phyloP scores from a whole-genome alignment of 2,888 invertebrate genomes.

The Mamestra brassicae region DNA sequence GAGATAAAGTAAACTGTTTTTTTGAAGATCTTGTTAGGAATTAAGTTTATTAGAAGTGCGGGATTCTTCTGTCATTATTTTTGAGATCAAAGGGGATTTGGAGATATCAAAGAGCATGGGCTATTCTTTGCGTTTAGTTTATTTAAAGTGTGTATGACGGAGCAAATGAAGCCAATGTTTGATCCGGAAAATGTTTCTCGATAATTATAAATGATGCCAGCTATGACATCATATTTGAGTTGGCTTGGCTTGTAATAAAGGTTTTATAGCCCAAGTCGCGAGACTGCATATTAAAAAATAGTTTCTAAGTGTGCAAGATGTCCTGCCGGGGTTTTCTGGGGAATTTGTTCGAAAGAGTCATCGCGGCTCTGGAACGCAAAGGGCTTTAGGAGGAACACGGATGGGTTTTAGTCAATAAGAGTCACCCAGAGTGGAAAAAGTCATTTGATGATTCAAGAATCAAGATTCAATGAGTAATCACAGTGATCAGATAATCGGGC shows the following conservation, averaged over 20 bases:
- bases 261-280: background rate
- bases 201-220: background rate
- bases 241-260: background rate
- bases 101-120: conserved; percentile 21
- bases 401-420: no score
- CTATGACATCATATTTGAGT: background rate
- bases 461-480: no score
- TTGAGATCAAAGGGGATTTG: conserved; percentile 43
- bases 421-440: no score
- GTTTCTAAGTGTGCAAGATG: background rate
- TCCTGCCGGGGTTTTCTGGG: no score
- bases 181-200: background rate
- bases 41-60: conserved; percentile 22
- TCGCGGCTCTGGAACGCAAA: no score
- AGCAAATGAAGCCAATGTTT: background rate
- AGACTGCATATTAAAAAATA: background rate
- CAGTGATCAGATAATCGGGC: no score
- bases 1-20: conserved; percentile 47
- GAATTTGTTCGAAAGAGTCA: background rate
- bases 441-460: no score
- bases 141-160: background rate
- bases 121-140: background rate
- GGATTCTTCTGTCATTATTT: conserved; percentile 27
- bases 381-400: no score
- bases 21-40: conserved; percentile 26